A percentile compares a stretch with the other conserved stretches of the same genome.
Evolutionary conservation across 2,113 vertebrate genomes (phyloP).

Genomic region (Phocoena phocoena): DNA sequence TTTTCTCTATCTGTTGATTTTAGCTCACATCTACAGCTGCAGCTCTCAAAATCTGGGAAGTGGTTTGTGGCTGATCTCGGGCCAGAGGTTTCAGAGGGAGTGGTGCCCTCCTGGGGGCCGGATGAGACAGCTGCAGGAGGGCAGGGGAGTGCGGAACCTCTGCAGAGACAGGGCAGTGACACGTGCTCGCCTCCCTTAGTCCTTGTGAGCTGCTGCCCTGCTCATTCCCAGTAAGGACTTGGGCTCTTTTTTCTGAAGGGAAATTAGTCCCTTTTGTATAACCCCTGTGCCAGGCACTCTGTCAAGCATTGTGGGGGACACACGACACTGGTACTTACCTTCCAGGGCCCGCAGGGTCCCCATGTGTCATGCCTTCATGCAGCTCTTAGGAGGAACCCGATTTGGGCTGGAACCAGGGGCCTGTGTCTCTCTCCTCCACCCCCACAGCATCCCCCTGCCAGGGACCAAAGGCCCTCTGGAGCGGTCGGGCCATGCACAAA

Average conservation of each 20-base stretch:
- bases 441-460: not conserved
- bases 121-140: not conserved
- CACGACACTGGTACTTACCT: no score
- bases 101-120: accelerated
- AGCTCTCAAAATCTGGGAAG: not conserved
- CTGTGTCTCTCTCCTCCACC: not conserved
- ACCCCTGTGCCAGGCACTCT: not conserved
- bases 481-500: not conserved
- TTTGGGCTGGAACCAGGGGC: not conserved
- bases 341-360: not conserved
- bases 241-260: not conserved
- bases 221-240: not conserved
- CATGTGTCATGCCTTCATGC: accelerated
- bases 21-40: not conserved
- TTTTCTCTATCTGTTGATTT: not conserved
- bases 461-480: not conserved
- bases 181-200: accelerated
- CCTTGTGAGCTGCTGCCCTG: not conserved
- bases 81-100: not conserved
- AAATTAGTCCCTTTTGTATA: not conserved
- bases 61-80: not conserved
- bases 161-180: not conserved
- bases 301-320: not conserved
- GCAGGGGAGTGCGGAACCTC: not conserved
- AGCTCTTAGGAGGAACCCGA: not conserved